phyloP scores from a whole-genome alignment of 2,797 vertebrate species.

The Lagocephalus sceleratus region DNA sequence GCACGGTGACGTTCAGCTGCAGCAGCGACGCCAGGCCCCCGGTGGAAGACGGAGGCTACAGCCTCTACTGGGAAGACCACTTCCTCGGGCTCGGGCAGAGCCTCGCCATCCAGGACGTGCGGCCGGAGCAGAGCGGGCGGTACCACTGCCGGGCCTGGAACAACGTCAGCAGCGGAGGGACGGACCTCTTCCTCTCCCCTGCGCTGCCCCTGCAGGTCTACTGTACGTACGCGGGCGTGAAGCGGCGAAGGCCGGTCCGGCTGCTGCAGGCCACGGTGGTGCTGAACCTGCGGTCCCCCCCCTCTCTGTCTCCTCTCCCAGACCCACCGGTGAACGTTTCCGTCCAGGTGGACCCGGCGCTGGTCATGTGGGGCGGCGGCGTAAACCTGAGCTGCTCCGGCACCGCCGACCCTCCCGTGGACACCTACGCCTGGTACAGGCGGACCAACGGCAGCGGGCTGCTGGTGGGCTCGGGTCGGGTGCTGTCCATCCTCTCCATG shows the following conservation, averaged over 20 bases:
- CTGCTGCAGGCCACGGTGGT: background rate
- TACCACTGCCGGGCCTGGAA: constrained; percentile 61
- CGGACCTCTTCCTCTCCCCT: constrained; percentile 21
- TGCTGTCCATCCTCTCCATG: constrained; percentile 34
- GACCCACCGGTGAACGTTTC: constrained; percentile 48
- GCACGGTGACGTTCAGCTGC: constrained; percentile 41
- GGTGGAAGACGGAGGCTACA: constrained; percentile 34
- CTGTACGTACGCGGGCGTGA: constrained; percentile 38
- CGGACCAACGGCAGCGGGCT: constrained; percentile 3
- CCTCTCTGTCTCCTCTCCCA: constrained; percentile 14
- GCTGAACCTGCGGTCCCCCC: too few species aligned
- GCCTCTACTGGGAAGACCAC: constrained; percentile 37
- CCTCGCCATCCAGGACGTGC: constrained; percentile 38
- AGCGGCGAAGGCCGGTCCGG: background rate
- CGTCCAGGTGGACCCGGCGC: constrained; percentile 18
- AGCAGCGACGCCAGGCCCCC: constrained; percentile 54
- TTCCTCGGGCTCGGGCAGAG: constrained; percentile 26
- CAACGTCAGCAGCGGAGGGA: constrained; percentile 29
- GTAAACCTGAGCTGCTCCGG: constrained; percentile 57
- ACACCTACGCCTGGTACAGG: constrained; percentile 57
- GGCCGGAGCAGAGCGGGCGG: constrained; percentile 44
- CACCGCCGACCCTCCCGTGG: constrained; percentile 47
- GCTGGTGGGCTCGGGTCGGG: constrained; percentile 42
- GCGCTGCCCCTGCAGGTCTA: constrained; percentile 38
- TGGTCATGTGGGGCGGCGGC: constrained; percentile 14